Percentiles rank a stretch among this genome's conserved stretches.
These are phyloP conservation scores for Potorous gilbertii DNA, from an alignment of 2,797 vertebrate genomes.

Conservation along the genomic window DNA sequence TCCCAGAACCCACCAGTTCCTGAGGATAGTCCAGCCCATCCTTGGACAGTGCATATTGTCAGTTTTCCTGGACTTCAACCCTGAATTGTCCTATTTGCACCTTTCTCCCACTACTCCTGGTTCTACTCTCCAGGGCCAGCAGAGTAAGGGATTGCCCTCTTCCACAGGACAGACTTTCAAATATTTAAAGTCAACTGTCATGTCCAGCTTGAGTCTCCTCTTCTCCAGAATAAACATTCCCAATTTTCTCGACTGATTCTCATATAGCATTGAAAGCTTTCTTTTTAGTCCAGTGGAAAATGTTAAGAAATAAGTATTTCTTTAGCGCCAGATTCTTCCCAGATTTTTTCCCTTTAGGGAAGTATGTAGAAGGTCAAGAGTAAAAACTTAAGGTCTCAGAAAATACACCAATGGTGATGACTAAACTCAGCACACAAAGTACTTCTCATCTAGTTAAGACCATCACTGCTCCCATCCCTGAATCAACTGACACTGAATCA, in stretches of 20 bases:
- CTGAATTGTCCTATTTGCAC: background rate
- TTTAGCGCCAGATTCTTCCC: background rate
- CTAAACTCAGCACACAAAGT: background rate
- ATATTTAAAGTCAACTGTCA: background rate
- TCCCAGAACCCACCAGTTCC: background rate
- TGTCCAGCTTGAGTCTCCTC: background rate
- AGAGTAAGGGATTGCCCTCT: background rate
- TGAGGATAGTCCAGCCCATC: background rate
- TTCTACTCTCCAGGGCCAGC: background rate
- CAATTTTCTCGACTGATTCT: background rate
- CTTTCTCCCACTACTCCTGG: background rate
- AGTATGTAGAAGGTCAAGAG: background rate
- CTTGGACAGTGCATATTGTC: background rate
- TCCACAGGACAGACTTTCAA: background rate
- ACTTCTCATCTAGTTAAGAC: background rate
- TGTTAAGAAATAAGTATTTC: background rate
- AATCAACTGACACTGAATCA: background rate
- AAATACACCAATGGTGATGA: background rate
- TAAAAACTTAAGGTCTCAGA: background rate
- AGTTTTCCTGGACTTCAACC: background rate
- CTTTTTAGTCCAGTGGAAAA: background rate
- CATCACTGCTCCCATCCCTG: background rate
- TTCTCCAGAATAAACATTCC: background rate
- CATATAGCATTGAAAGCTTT: background rate
- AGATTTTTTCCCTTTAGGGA: background rate